Conservation (phyloP, 2,797 vertebrate genomes). For the Leuciscus waleckii region DNA sequence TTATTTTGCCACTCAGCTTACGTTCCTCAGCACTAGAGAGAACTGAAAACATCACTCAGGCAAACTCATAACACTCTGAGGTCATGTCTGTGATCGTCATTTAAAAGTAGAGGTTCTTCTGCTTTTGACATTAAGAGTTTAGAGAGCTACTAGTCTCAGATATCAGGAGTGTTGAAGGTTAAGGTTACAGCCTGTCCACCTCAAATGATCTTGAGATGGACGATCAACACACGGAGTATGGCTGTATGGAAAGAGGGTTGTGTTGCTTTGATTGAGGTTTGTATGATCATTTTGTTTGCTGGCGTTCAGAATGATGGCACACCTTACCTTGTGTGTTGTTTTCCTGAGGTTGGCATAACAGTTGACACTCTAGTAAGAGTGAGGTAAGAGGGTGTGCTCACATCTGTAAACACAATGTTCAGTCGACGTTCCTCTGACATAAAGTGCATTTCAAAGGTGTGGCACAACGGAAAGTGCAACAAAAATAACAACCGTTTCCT, state of each 20-base stretch:
- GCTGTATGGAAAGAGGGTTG: slow-evolving; percentile 1
- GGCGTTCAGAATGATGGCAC: slow-evolving; percentile 25
- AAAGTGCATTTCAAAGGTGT: slow-evolving; percentile 24
- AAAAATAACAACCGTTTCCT: slow-evolving; percentile 26
- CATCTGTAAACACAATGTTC: slow-evolving; percentile 7
- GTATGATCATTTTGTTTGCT: neutral
- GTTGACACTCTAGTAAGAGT: slow-evolving; percentile 48
- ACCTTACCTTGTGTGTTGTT: slow-evolving; percentile 58
- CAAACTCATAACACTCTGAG: slow-evolving; percentile 23
- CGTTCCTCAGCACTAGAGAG: neutral
- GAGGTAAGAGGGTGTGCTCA: slow-evolving; percentile 61
- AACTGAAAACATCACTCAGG: slow-evolving; percentile 16
- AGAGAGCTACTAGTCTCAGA: neutral
- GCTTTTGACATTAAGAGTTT: slow-evolving; percentile 11
- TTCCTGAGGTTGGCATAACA: slow-evolving; percentile 56
- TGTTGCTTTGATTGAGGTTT: neutral
- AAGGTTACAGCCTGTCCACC: slow-evolving; percentile 1
- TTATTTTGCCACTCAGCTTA: neutral
- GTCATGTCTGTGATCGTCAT: slow-evolving; percentile 28
- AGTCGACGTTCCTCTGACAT: neutral
- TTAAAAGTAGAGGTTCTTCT: slow-evolving; percentile 30
- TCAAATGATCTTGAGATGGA: neutral
- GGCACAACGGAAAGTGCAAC: slow-evolving; percentile 39
- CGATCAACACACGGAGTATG: neutral
- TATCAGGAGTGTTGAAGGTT: neutral